A percentile compares a stretch with the other conserved stretches of the same genome.
phyloP scores from a whole-genome alignment of 2,113 vertebrate species.

The Cyanistes caeruleus region DNA sequence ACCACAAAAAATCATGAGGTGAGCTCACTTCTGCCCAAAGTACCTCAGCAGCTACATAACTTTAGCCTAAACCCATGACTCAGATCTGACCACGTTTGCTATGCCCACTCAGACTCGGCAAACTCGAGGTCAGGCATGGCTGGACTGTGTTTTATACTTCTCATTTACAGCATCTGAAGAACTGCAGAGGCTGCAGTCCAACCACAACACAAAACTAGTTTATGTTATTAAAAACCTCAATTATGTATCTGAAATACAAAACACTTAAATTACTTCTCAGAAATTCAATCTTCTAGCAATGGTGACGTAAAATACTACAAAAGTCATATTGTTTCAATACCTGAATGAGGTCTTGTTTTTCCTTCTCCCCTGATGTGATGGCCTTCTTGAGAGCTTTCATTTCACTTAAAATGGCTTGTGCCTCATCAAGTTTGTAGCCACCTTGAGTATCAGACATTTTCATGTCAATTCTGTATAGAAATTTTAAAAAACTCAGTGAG shows the following conservation, averaged over 20 bases:
- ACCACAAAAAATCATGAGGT: background rate
- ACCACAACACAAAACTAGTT: background rate
- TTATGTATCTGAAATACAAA: background rate
- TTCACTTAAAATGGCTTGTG: constrained; percentile 93
- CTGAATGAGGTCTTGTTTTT: constrained; percentile 96
- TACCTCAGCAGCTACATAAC: background rate
- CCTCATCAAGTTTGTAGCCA: constrained; percentile 92
- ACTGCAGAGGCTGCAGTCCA: background rate
- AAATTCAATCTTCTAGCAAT: background rate
- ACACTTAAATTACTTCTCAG: background rate
- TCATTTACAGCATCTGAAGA: background rate
- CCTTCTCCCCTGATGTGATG: constrained; percentile 93
- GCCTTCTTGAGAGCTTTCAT: constrained; percentile 93
- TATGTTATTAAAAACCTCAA: background rate
- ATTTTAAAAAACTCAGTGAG: background rate
- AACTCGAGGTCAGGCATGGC: fast-evolving
- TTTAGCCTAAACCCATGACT: background rate
- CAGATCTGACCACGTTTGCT: background rate
- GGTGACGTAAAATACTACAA: background rate
- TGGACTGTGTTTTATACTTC: background rate
- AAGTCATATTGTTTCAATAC: constrained; percentile 65
- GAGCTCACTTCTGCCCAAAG: background rate
- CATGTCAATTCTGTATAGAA: constrained; percentile 86
- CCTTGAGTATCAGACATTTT: constrained; percentile 89
- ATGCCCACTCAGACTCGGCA: background rate